Evolutionary conservation across 2,888 invertebrate genomes (phyloP).

Genomic region (Polymixis lichenea): DNA sequence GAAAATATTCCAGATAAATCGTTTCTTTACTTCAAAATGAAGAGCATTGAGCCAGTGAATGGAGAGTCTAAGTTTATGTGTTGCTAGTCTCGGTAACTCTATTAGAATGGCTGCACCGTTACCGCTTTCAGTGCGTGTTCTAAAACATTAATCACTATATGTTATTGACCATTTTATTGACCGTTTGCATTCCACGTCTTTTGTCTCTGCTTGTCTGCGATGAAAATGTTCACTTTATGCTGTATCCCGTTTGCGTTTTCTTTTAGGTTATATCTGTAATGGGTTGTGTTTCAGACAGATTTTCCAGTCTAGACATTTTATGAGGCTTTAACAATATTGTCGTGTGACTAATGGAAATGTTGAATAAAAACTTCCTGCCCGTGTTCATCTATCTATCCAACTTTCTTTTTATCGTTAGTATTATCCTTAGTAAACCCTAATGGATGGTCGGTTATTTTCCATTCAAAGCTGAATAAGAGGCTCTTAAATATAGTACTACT

Average conservation of each 20-base stretch:
- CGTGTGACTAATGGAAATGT: not conserved
- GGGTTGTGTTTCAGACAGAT: not conserved
- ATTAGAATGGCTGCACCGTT: slow-evolving; percentile 43
- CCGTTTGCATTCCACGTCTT: slow-evolving; percentile 41
- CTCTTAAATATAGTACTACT: not conserved
- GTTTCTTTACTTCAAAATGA: slow-evolving; percentile 9
- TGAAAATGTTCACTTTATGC: slow-evolving; percentile 29
- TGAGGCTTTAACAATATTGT: not conserved
- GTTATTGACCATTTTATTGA: slow-evolving; percentile 45
- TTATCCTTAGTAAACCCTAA: not conserved
- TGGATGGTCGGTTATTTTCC: not conserved
- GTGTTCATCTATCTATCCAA: not conserved
- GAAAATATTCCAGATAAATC: not conserved
- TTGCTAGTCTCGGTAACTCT: slow-evolving; percentile 24
- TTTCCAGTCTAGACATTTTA: slow-evolving; percentile 15
- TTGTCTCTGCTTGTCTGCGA: slow-evolving; percentile 28
- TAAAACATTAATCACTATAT: slow-evolving; percentile 45
- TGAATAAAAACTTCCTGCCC: not conserved
- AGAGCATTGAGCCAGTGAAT: slow-evolving; percentile 23
- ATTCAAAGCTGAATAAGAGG: not conserved
- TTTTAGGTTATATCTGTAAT: slow-evolving; percentile 1
- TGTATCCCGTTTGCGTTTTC: slow-evolving; percentile 23
- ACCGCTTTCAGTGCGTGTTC: slow-evolving; percentile 35
- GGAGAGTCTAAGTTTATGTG: slow-evolving; percentile 17
- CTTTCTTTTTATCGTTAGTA: too few species aligned